Evolutionary conservation across 2,113 vertebrate species (phyloP).

Genomic region (Puntigrus tetrazona): DNA sequence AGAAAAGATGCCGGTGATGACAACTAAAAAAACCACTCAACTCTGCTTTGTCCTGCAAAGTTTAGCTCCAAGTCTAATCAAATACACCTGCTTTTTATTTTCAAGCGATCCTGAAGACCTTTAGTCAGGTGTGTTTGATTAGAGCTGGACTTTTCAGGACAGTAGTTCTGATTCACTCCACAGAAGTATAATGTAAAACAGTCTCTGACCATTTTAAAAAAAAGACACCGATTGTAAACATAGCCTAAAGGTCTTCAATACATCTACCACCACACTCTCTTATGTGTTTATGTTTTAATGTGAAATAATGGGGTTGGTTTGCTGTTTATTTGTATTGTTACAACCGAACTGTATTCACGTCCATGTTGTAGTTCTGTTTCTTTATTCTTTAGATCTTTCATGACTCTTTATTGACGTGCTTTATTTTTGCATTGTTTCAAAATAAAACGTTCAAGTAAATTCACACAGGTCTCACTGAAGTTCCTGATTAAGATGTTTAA

Average conservation of each 20-base stretch:
- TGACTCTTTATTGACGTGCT: background rate
- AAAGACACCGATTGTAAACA: too few relatives aligned
- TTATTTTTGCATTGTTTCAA: background rate
- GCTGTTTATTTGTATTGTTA: background rate
- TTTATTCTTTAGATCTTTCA: background rate
- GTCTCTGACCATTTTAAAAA: too few relatives aligned
- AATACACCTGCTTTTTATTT: too few relatives aligned
- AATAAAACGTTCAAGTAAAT: background rate
- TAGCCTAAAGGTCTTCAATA: background rate
- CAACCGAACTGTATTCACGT: background rate
- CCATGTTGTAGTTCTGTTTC: background rate
- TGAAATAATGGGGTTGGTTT: background rate
- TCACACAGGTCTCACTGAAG: background rate
- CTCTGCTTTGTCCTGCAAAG: too few relatives aligned
- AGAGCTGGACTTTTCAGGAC: too few relatives aligned
- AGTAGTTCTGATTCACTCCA: too few relatives aligned
- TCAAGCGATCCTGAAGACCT: too few relatives aligned
- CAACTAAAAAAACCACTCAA: too few relatives aligned
- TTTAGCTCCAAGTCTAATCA: too few relatives aligned
- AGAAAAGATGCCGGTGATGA: background rate
- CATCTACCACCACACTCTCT: background rate
- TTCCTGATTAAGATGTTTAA: background rate
- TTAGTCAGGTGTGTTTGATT: too few relatives aligned
- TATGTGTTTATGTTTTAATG: background rate
- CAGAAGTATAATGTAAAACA: too few relatives aligned